Evolutionary conservation across 1,140 invertebrate species (phyloP), one percentile per base, ranked within the genome.

Genomic region (Idris sp.): DNA sequence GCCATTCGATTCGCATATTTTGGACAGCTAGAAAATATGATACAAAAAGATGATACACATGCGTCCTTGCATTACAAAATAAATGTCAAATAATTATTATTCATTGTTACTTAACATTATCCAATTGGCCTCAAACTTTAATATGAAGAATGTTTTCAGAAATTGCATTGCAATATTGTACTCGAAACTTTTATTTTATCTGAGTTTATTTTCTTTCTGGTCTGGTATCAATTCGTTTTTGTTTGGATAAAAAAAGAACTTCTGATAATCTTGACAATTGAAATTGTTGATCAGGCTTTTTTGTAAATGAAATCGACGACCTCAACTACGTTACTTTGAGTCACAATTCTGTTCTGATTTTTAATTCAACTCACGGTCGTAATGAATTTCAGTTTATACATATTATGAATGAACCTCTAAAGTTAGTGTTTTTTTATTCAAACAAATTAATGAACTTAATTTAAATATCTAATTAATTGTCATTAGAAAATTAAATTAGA

Each of bases 281-380:
- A 43, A 51, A 53, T 9, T n/a, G 36, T 7, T 62, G 38, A 19
- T 53, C 19, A 44, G 16, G 19, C 22, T 35, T 51, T 44, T 51
- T 46, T 74, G 61, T 28, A 25, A 58, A 43, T 36, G 28, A 62
- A 61, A 73, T 64, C 49, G 35, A 28, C 58, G 61, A 51, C 69
- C 69, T 74, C 48, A 73, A 38, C 11, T 19, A 13, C 35, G 10
- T 33, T 11, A 26, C 8, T 65, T 72, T 72, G 61, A 59, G 48
- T 74, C 69, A 74, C 22, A 15, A 51, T 44, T 48, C 16, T 16
- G 68, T 58, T 58, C 69, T 65, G 59, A 25, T 59, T 72, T 72
- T 64, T 30, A 15, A 56, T 72, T 64, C 33, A 5, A 54, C 33
- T 71, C 67, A 62, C 28, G 56, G 67, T 16, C 35, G n/a, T 33